These are phyloP conservation scores for Chrysopa pallens DNA, from an alignment of 1,140 invertebrate species.

Conservation along the genomic window DNA sequence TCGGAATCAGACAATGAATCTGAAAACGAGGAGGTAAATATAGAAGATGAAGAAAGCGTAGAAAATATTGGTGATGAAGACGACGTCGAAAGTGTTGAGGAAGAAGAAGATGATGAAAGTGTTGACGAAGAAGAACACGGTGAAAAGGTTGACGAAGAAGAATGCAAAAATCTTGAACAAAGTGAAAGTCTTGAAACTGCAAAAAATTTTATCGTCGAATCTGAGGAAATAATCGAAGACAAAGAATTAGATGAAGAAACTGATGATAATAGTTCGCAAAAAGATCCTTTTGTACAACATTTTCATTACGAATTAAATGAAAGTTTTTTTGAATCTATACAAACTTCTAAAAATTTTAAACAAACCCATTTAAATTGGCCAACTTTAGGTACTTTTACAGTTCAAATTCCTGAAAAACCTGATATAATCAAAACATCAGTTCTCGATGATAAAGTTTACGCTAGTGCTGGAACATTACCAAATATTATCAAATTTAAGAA, in stretches of 20 bases:
- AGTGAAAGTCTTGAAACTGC: conserved; percentile 2
- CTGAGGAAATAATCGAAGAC: conserved; percentile 18
- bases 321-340: conserved; percentile 32
- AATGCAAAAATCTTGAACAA: conserved; percentile 1
- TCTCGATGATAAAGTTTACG: conserved; percentile 33
- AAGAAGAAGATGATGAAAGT: background rate
- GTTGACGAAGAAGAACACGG: conserved; percentile 6
- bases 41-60: background rate
- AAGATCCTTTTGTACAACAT: conserved; percentile 46
- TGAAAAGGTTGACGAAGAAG: conserved; percentile 2
- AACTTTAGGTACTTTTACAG: conserved; percentile 31
- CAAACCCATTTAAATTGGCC: conserved; percentile 31
- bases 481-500: conserved; percentile 16
- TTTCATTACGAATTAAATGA: conserved; percentile 39
- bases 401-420: conserved; percentile 31
- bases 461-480: conserved; percentile 30
- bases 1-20: conserved; percentile 11
- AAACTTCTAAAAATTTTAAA: conserved; percentile 23
- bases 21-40: conserved; percentile 5
- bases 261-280: conserved; percentile 19
- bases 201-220: conserved; percentile 7
- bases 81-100: background rate
- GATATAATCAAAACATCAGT: conserved; percentile 23
- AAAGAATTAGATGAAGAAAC: conserved; percentile 21
- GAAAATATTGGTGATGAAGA: conserved; percentile 3